Percentiles rank a stretch among this genome's conserved stretches.
phyloP scores from a whole-genome alignment of 2,888 invertebrate species.

The Calliphora vomitoria region DNA sequence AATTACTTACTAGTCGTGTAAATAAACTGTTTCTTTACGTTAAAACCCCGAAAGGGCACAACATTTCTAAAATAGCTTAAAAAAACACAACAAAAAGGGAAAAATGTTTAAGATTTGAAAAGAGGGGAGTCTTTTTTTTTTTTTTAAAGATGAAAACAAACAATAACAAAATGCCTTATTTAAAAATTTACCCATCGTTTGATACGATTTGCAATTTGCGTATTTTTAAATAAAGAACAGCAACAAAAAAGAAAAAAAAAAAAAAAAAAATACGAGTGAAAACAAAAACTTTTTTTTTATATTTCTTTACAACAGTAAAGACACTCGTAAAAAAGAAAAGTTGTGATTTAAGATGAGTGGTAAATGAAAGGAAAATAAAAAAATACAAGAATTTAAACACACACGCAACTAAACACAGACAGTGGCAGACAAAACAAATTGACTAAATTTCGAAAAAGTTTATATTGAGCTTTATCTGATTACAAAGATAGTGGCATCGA shows the following conservation, averaged over 20 bases:
- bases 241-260: background rate
- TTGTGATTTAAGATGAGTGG: constrained; percentile 46
- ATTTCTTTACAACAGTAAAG: constrained; percentile 22
- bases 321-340: constrained; percentile 41
- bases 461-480: too few species aligned
- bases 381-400: background rate
- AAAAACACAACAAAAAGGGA: background rate
- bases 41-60: constrained; percentile 22
- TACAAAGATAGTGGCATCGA: too few species aligned
- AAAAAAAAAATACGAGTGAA: background rate
- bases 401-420: background rate
- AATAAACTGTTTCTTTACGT: constrained; percentile 25
- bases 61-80: constrained; percentile 21
- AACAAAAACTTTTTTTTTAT: constrained; percentile 16
- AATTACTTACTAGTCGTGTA: constrained; percentile 26
- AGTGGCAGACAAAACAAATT: background rate
- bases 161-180: constrained; percentile 32
- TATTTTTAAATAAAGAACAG: constrained; percentile 25
- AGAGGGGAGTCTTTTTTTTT: background rate
- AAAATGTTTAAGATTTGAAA: background rate
- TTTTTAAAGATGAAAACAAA: background rate
- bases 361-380: background rate
- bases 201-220: constrained; percentile 35
- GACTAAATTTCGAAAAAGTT: too few species aligned
- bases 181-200: constrained; percentile 44